Evolutionary conservation across 2,113 vertebrate genomes (phyloP).

Genomic region (Dipodomys ordii): DNA sequence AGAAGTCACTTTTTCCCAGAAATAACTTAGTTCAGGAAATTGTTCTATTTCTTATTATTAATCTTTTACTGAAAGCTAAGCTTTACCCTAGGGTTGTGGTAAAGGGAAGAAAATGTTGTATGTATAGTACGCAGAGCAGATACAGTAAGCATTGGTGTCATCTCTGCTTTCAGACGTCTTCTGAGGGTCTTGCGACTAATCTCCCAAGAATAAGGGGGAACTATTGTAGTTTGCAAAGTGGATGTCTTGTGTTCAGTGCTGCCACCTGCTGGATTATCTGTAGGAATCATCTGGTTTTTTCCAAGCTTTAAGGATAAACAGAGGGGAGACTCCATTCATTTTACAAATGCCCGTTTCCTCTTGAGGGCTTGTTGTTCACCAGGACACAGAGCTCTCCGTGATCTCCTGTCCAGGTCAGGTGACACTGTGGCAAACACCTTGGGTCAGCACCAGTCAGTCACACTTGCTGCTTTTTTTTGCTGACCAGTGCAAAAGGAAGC

Average conservation of each 20-base stretch:
- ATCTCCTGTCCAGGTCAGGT: not conserved
- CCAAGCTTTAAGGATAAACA: not conserved
- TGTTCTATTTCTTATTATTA: not conserved
- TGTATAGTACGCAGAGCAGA: not conserved
- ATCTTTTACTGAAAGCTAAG: not conserved
- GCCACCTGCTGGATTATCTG: conserved; percentile 68
- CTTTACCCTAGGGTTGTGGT: not conserved
- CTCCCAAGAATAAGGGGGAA: not conserved
- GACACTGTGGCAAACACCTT: not conserved
- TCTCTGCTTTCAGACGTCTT: not conserved
- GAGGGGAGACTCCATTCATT: not conserved
- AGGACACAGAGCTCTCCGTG: not conserved
- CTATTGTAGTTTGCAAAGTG: not conserved
- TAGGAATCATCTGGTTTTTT: not conserved
- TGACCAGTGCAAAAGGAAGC: not conserved
- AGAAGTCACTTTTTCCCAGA: not conserved
- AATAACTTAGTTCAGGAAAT: not conserved
- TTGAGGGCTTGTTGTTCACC: not conserved
- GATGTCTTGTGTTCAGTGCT: not conserved
- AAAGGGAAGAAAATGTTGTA: not conserved
- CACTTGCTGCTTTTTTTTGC: not conserved
- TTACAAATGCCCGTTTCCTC: not conserved
- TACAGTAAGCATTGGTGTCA: not conserved
- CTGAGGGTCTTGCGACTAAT: not conserved
- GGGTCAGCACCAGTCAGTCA: not conserved